These are phyloP conservation scores for Heloderma charlesbogerti DNA, from an alignment of 2,113 vertebrate genomes.

Conservation along the genomic window DNA sequence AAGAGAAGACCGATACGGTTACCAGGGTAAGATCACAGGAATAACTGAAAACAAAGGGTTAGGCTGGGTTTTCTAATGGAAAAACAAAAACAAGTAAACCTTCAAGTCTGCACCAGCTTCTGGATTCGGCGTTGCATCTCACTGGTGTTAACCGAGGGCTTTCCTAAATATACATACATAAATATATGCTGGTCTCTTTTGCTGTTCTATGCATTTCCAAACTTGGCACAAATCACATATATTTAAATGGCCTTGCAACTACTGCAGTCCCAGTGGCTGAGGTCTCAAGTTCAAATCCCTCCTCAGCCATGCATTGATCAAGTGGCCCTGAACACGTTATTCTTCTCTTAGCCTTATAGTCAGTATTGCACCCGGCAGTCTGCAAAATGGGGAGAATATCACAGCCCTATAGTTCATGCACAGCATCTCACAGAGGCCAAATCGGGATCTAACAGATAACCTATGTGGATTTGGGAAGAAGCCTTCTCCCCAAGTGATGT, in stretches of 20 bases:
- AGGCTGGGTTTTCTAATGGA: background rate
- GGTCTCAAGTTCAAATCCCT: background rate
- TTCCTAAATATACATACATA: background rate
- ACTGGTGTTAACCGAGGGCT: background rate
- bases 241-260: background rate
- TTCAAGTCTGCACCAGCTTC: background rate
- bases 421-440: background rate
- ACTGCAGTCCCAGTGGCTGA: background rate
- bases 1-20: background rate
- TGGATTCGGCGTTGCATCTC: background rate
- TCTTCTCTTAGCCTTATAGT: too few relatives aligned
- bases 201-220: background rate
- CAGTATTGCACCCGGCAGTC: too few relatives aligned
- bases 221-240: background rate
- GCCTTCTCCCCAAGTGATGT: too few relatives aligned
- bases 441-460: too few relatives aligned
- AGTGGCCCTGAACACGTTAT: too few relatives aligned
- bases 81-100: too few relatives aligned
- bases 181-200: background rate
- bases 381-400: too few relatives aligned
- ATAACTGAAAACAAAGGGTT: background rate
- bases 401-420: background rate
- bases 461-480: too few relatives aligned
- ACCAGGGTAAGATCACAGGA: background rate
- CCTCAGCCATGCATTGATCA: background rate